Conservation (phyloP, 30 jellyfish, hydroid and myxozoan genomes). For the Nemopilema nomurai region DNA sequence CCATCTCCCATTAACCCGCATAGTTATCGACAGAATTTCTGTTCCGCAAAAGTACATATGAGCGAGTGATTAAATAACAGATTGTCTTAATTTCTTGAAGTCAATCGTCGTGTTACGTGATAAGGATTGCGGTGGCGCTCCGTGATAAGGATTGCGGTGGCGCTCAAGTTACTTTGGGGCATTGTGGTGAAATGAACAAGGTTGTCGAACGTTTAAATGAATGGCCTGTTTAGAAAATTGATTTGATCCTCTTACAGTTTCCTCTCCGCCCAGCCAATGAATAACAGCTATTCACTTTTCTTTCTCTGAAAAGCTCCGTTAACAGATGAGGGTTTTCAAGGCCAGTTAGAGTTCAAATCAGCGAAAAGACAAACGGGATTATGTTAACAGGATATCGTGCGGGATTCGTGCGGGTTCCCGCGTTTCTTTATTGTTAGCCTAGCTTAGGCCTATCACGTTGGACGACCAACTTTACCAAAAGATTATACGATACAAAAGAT, state of each 20-base stretch:
- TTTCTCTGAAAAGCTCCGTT: background rate
- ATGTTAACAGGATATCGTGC: background rate
- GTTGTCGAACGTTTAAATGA: background rate
- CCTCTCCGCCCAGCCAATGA: background rate
- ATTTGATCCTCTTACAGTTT: background rate
- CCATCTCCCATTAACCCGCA: background rate
- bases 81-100: background rate
- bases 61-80: background rate
- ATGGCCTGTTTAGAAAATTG: background rate
- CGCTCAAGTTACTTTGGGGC: background rate
- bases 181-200: background rate
- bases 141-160: background rate
- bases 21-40: background rate
- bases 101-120: background rate
- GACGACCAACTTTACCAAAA: background rate
- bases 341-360: background rate
- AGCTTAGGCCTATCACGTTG: conserved; percentile 5
- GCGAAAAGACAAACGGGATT: conserved; percentile 1
- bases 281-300: background rate
- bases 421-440: conserved; percentile 2
- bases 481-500: background rate
- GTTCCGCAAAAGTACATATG: background rate
- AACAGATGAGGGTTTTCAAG: background rate
- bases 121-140: background rate
- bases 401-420: conserved; percentile 3